Evolutionary conservation across 2,888 invertebrate species (phyloP), one percentile per base, ranked within the genome.

Genomic region (Drosophila affinis): DNA sequence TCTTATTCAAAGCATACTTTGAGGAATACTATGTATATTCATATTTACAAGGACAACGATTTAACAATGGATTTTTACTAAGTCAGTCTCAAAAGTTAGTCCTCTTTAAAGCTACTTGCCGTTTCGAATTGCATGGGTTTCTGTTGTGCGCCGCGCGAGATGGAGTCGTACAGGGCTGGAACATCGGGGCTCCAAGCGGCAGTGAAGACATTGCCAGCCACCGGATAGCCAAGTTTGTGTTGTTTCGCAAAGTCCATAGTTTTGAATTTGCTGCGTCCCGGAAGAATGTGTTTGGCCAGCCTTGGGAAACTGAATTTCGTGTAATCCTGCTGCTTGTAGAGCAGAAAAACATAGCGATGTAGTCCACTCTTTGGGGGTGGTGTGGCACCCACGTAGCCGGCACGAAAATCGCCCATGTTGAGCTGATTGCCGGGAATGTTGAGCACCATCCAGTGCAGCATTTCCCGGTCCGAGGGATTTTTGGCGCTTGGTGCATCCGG

Each of bases 371-470:
- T 94, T 75, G 94, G 92, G 34, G 97, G 96, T 0, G 98, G 97
- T 44, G 96, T 97, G 27, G 97, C 94, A 24, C 97, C 97, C 47
- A 96, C 91, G 91, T 97, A 98, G 21, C 94, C 95, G 0, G 96
- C 94, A 0, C 97, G 93, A 0, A 93, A 93, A 75, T 97, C 96
- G 10, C 98, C 98, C 9, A 93, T 92, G 0, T 90, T 84, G 3
- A 98, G 89, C 72, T 96, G 93, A 74, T 90, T 91, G 14, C 96
- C 97, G 18, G 96, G 96, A 81, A 98, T 95, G 90, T 98, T 98
- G 21, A 94, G 96, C 0, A 98, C 95, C 18, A 97, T 92, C 98
- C 98, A 98, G 91, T 98, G 98, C 88, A 96, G 96, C 95, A 96
- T 97, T 91, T 98, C 98, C 61, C 97, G 94, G 91, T 94, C 95